phyloP scores from a whole-genome alignment of 2,113 vertebrate genomes.

The Serranochromis macrocephalus region DNA sequence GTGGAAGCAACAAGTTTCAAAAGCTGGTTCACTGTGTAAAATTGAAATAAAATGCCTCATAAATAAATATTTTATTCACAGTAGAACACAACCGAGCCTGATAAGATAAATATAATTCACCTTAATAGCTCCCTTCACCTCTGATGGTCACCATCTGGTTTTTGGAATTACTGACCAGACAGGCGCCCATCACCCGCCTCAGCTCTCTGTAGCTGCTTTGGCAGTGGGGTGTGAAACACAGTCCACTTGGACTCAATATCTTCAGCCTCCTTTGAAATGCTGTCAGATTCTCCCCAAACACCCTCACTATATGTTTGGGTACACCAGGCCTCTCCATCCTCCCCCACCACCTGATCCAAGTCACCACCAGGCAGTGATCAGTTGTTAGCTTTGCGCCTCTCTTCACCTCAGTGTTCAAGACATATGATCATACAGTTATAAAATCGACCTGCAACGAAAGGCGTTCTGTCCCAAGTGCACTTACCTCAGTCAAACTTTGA shows the following conservation, averaged over 20 bases:
- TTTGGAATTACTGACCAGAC: neutral
- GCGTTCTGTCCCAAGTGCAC: neutral
- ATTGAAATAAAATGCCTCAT: neutral
- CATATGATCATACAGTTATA: accelerated
- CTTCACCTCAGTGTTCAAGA: neutral
- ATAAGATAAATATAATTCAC: accelerated
- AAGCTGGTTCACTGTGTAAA: neutral
- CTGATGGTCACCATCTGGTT: neutral
- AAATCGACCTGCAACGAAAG: neutral
- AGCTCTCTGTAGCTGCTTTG: neutral
- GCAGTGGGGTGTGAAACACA: accelerated
- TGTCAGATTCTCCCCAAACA: neutral
- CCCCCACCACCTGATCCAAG: neutral
- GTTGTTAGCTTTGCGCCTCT: accelerated
- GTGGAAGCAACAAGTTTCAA: neutral
- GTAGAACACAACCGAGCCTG: neutral
- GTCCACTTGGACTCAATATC: neutral
- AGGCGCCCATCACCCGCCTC: accelerated
- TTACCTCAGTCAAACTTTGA: neutral
- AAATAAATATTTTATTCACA: neutral
- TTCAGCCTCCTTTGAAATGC: neutral
- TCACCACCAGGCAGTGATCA: accelerated
- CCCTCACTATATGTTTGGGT: accelerated
- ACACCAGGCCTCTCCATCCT: neutral
- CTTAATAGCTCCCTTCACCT: neutral